These are phyloP conservation scores for Patella caerulea DNA, from an alignment of 2,888 invertebrate species.

Conservation along the genomic window DNA sequence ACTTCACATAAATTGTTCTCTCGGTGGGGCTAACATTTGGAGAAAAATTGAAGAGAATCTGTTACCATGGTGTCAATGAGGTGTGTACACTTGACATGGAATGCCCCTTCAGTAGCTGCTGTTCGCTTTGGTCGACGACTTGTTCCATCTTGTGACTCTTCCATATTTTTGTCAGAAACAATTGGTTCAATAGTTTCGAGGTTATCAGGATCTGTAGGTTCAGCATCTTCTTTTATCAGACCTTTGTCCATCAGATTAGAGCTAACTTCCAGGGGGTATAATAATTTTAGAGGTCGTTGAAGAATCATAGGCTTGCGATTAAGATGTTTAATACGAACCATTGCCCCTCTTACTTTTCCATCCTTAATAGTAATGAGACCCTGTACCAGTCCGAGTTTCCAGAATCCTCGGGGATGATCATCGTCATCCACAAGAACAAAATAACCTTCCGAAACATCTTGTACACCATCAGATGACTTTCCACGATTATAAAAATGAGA, in stretches of 20 bases:
- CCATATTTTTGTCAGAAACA: not conserved
- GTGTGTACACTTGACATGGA: too few relatives aligned
- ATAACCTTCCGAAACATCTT: not conserved
- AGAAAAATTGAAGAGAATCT: too few relatives aligned
- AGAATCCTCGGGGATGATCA: not conserved
- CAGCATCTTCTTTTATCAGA: not conserved
- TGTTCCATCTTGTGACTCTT: not conserved
- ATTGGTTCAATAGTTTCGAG: not conserved
- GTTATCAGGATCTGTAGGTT: not conserved
- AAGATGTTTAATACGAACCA: not conserved
- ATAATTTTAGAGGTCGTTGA: not conserved
- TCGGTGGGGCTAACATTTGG: too few relatives aligned
- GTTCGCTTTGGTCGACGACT: not conserved
- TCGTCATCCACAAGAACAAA: not conserved
- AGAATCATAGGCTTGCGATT: too few relatives aligned
- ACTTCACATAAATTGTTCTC: too few relatives aligned
- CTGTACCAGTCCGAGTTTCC: not conserved
- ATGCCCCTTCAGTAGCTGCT: conserved; percentile 12
- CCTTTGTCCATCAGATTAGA: not conserved
- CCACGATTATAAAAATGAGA: not conserved
- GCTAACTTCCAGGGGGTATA: not conserved
- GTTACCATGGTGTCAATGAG: too few relatives aligned
- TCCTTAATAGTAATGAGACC: not conserved
- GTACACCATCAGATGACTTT: not conserved
- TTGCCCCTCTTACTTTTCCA: not conserved